Percentiles rank a stretch among this genome's conserved stretches.
Evolutionary conservation across 1,140 invertebrate species (phyloP).

Genomic region (Cryptotermes secundus): DNA sequence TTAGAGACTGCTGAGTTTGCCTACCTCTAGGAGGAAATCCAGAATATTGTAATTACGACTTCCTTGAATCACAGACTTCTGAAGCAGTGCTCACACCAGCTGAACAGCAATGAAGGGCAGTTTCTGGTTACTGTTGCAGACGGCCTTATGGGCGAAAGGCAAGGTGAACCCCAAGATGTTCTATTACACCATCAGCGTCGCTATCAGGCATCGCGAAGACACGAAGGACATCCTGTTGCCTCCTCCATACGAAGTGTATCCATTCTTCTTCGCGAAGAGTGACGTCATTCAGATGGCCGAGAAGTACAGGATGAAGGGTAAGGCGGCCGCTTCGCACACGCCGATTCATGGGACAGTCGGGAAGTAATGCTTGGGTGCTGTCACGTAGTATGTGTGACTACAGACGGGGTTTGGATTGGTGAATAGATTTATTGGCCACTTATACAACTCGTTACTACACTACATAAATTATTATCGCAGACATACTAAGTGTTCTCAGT

Average conservation of each 20-base stretch:
- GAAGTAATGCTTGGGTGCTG: too few species aligned
- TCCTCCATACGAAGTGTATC: conserved; percentile 67
- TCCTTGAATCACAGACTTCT: too few species aligned
- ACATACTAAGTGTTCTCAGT: too few species aligned
- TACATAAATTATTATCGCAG: too few species aligned
- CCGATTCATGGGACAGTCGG: too few species aligned
- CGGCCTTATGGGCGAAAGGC: conserved; percentile 61
- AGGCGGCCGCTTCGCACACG: not conserved
- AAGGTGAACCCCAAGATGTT: conserved; percentile 64
- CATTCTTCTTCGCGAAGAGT: conserved; percentile 61
- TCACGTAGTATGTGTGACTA: too few species aligned
- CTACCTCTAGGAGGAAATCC: too few species aligned
- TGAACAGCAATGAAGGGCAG: not conserved
- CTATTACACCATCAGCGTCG: conserved; percentile 59
- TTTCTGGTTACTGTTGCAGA: conserved; percentile 48
- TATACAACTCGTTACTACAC: too few species aligned
- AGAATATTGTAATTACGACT: too few species aligned
- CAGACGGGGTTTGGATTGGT: too few species aligned
- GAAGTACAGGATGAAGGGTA: conserved; percentile 36
- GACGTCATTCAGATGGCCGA: conserved; percentile 61
- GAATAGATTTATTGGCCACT: too few species aligned
- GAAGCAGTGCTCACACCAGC: not conserved
- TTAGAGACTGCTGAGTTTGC: too few species aligned
- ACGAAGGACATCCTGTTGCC: conserved; percentile 60
- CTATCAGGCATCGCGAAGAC: conserved; percentile 59